Evolutionary conservation across 2,797 vertebrate genomes (phyloP), one percentile per base, ranked within the genome.

Genomic region (Leptatherina wallacei): DNA sequence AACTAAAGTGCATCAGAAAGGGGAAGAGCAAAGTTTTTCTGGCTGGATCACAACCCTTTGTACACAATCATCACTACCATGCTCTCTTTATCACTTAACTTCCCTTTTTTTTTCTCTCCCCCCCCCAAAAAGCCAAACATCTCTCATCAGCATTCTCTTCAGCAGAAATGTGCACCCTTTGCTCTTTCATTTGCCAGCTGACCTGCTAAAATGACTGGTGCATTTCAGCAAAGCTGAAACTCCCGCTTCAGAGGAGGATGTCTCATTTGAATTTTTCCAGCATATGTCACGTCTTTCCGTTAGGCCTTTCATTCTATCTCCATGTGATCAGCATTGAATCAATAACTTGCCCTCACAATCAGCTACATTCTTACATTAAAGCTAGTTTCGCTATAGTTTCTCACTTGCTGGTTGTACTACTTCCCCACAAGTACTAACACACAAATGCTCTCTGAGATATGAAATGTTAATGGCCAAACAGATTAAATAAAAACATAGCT

Each of bases 291-390:
- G 55, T 18, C 79, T 88, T 90, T 82, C 85, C 73, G 71, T 71
- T 47, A 65, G 64, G 9, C 65, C 35, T 67, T 78, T 74, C 84
- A 87, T 91, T 88, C 82, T 78, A 88, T 64, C 65, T 71, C 38
- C 27, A 14, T 81, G 84, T 58, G 77, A 86, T 92, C 90, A 90
- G 81, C 69, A 66, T 2, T 89, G 85, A 90, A 88, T 90, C 90
- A 90, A 57, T 66, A 64, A 67, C 62, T 88, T 27, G 73, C 42
- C 38, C 5, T 64, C 60, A 69, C 66, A 72, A 69, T 71, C 49
- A 70, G 54, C 59, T 33, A 24, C 2, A 61, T 58, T 68, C 61
- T 71, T 85, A 73, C 16, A 84, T 67, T 30, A 58, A 83, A 67
- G n/a, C 16, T 57, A 3, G 22, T 33, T 68, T 38, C 32, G 33